These are phyloP conservation scores for Hypsopygia costalis DNA, from an alignment of 2,888 invertebrate species.

Conservation along the genomic window DNA sequence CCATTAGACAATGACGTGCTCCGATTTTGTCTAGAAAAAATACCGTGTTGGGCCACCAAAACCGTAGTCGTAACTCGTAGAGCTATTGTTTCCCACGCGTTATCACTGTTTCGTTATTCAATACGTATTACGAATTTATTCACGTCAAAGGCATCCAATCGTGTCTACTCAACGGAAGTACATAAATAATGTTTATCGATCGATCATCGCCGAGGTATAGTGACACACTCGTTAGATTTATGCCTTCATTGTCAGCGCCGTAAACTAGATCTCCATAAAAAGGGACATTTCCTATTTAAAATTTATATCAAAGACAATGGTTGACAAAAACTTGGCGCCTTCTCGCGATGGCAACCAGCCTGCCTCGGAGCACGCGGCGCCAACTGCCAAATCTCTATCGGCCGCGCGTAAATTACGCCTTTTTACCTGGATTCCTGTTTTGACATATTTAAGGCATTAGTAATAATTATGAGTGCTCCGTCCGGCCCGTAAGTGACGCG, in stretches of 20 bases:
- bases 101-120: conserved; percentile 26
- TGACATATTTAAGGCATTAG: conserved; percentile 81
- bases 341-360: conserved; percentile 54
- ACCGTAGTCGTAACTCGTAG: no score
- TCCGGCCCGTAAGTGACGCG: conserved; percentile 57
- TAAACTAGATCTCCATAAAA: conserved; percentile 81
- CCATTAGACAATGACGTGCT: no score
- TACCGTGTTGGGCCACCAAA: not conserved
- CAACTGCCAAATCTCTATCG: conserved; percentile 80
- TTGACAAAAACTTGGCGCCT: conserved; percentile 78
- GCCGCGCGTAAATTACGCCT: conserved; percentile 79
- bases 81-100: conserved; percentile 19
- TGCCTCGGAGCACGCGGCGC: conserved; percentile 57
- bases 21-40: not conserved
- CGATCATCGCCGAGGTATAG: conserved; percentile 70
- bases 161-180: conserved; percentile 64
- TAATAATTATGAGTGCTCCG: conserved; percentile 79
- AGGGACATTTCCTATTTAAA: conserved; percentile 80
- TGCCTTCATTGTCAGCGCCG: conserved; percentile 77
- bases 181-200: conserved; percentile 80
- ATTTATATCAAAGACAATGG: conserved; percentile 81
- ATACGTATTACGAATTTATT: conserved; percentile 50
- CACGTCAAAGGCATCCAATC: conserved; percentile 47
- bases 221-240: conserved; percentile 75
- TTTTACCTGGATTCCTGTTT: conserved; percentile 81